phyloP scores from a whole-genome alignment of 2,113 vertebrate species.

The Lycaon pictus region DNA sequence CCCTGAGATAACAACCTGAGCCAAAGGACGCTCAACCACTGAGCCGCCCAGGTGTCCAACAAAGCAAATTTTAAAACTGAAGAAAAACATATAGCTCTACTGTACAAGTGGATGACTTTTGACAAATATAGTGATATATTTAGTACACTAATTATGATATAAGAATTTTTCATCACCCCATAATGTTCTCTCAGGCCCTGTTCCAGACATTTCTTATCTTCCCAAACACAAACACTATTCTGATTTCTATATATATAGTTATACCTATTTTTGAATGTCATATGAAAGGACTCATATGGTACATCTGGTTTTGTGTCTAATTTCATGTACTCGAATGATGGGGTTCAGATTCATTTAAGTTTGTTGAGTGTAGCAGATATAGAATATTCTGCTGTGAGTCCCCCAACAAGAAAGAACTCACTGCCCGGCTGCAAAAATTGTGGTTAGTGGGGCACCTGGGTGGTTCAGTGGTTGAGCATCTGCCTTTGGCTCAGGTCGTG shows the following conservation, averaged over 20 bases:
- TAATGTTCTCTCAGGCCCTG: not conserved
- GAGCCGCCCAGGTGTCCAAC: not conserved
- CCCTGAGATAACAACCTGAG: too few species aligned
- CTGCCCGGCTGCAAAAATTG: not conserved
- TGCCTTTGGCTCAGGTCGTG: too few species aligned
- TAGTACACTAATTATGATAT: not conserved
- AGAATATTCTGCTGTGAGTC: not conserved
- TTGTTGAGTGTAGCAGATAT: not conserved
- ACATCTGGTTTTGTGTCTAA: not conserved
- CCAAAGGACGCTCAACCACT: too few species aligned
- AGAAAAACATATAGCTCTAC: not conserved
- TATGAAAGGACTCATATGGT: not conserved
- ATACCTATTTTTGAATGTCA: not conserved
- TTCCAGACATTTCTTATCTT: not conserved
- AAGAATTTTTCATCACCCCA: not conserved
- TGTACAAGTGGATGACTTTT: slow-evolving; percentile 9
- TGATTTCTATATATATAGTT: not conserved
- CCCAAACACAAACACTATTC: not conserved
- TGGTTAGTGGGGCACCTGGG: not conserved
- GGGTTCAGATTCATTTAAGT: not conserved
- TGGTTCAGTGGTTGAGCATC: too few species aligned
- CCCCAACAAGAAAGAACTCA: not conserved
- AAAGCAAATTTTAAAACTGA: not conserved
- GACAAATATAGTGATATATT: not conserved
- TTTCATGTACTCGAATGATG: not conserved